Evolutionary conservation across 1,140 invertebrate genomes (phyloP).

Genomic region (Drosophila santomea): DNA sequence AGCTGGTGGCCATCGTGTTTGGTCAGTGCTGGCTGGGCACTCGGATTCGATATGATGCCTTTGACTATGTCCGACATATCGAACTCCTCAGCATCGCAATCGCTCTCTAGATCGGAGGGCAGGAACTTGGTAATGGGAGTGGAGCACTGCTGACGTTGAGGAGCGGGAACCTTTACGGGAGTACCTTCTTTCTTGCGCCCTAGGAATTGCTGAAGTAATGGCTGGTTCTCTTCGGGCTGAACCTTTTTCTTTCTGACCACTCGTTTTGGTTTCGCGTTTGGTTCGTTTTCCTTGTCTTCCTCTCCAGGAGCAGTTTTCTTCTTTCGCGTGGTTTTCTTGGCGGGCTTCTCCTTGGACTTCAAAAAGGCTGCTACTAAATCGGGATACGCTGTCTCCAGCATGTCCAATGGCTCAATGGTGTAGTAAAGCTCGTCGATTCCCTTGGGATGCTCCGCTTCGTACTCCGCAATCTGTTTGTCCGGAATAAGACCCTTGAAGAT

Average conservation of each 20-base stretch:
- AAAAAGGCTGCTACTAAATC: slow-evolving; percentile 87
- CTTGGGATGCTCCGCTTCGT: slow-evolving; percentile 77
- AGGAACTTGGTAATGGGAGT: slow-evolving; percentile 67
- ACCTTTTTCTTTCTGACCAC: slow-evolving; percentile 51
- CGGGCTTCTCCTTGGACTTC: slow-evolving; percentile 86
- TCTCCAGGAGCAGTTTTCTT: slow-evolving; percentile 75
- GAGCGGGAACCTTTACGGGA: slow-evolving; percentile 28
- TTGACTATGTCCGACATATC: slow-evolving; percentile 88
- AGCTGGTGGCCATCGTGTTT: slow-evolving; percentile 58
- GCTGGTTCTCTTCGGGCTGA: slow-evolving; percentile 18
- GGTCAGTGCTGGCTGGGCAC: slow-evolving; percentile 38
- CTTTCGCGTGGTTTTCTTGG: slow-evolving; percentile 82
- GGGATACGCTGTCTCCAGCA: slow-evolving; percentile 89
- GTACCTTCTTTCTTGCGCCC: slow-evolving; percentile 36
- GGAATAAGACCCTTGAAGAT: slow-evolving; percentile 87
- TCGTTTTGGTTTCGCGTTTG: slow-evolving; percentile 7
- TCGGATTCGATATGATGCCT: slow-evolving; percentile 85
- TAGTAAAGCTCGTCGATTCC: slow-evolving; percentile 86
- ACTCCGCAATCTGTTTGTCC: slow-evolving; percentile 85
- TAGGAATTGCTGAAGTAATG: slow-evolving; percentile 84
- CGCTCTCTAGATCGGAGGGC: slow-evolving; percentile 69
- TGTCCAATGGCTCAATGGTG: slow-evolving; percentile 89
- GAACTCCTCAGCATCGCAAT: slow-evolving; percentile 83
- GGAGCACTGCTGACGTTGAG: slow-evolving; percentile 58
- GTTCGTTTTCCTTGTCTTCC: slow-evolving; percentile 23